phyloP scores from a whole-genome alignment of 2,888 invertebrate genomes.

The Xestia rhomboidea region DNA sequence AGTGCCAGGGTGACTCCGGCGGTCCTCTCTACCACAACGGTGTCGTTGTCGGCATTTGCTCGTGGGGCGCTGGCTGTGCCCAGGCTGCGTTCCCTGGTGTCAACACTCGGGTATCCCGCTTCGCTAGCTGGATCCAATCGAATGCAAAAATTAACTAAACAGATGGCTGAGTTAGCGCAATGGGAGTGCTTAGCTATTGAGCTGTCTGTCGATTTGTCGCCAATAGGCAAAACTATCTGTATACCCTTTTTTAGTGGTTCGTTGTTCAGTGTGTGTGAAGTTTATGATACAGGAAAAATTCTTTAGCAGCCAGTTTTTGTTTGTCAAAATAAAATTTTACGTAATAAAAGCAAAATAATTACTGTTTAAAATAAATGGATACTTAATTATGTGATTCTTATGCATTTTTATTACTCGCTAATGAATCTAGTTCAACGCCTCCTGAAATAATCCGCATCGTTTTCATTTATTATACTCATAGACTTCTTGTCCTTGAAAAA shows the following conservation, averaged over 20 bases:
- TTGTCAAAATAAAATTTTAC: background rate
- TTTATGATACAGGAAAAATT: background rate
- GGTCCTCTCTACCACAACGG: conserved; percentile 73
- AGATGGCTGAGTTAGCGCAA: too few species aligned
- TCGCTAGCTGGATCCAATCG: conserved; percentile 64
- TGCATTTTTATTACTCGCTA: background rate
- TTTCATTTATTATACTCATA: background rate
- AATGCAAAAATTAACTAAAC: conserved; percentile 54
- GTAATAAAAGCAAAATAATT: background rate
- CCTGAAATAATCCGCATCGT: background rate
- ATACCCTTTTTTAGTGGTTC: background rate
- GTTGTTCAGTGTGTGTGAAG: background rate
- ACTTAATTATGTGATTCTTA: background rate
- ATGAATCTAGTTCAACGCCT: too few species aligned
- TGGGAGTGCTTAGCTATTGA: background rate
- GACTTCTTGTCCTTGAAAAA: background rate
- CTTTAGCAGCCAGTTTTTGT: background rate
- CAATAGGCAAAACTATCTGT: background rate
- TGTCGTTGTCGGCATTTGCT: conserved; percentile 72
- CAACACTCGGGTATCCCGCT: conserved; percentile 72
- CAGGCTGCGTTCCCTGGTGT: conserved; percentile 69
- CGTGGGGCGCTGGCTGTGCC: conserved; percentile 71
- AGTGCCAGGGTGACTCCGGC: conserved; percentile 74
- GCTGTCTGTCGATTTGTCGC: background rate
- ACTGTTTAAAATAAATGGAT: background rate